Base-by-base conservation (phyloP, 1,140 invertebrate species). In the Sweltsa coloradensis region DNA sequence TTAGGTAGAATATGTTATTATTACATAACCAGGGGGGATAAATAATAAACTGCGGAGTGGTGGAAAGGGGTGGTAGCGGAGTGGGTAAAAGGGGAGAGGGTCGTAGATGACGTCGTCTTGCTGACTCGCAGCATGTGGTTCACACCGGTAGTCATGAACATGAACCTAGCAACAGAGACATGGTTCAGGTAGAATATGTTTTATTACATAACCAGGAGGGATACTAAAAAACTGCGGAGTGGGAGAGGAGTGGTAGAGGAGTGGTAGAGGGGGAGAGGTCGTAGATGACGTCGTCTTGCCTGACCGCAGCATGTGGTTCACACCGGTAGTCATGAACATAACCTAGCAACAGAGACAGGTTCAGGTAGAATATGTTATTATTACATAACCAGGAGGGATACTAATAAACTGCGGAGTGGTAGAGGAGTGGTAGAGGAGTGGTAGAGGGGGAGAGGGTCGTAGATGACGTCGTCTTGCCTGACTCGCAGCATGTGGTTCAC, bases 321-420 rank as follows among this genome's bases (percentile, higher is more conserved):
- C 60, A 16, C 74, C 80, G 34, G 70, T 66, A 5, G 71, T 61
- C 56, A 85, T 80, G 46, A 83, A 71, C 44, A 83, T 71, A 69
- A 84, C 34, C 80, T 82, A n/a, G n/a, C n/a, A n/a, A n/a, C n/a
- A n/a, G 57, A 37, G 51, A 56, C n/a, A n/a, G n/a, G n/a, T n/a
- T n/a, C n/a, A n/a, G n/a, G n/a, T n/a, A n/a, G n/a, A n/a, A n/a
- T n/a, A n/a, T n/a, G n/a, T n/a, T n/a, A n/a, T n/a, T n/a, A n/a
- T n/a, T n/a, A n/a, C n/a, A n/a, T n/a, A n/a, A n/a, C n/a, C n/a
- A n/a, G n/a, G n/a, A n/a, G n/a, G n/a, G n/a, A n/a, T n/a, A n/a
- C n/a, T n/a, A n/a, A n/a, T n/a, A n/a, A n/a, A n/a, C 83, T 14
- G 83, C 88, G 0, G 87, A 85, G 59, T 98, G 95, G 61, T 98